Percentiles rank a stretch among this genome's conserved stretches.
Conservation (phyloP, 2,888 invertebrate species). For the Papilio gigon region DNA sequence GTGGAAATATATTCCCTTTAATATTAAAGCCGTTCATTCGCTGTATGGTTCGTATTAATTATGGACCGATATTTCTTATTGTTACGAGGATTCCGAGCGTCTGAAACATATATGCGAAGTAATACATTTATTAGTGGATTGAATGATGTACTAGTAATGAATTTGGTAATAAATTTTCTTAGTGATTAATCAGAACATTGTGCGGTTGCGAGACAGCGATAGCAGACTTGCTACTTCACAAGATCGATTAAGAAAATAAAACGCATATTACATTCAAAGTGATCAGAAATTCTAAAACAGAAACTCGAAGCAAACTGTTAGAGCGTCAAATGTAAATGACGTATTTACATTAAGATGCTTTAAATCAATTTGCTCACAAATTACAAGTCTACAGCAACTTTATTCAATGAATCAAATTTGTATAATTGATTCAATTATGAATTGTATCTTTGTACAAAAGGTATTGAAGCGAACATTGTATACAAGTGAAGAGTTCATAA, state of each 20-base stretch:
- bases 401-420: slow-evolving; percentile 31
- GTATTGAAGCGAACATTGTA: slow-evolving; percentile 22
- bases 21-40: slow-evolving; percentile 21
- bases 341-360: slow-evolving; percentile 19
- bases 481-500: slow-evolving; percentile 7
- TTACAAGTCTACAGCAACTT: slow-evolving; percentile 29
- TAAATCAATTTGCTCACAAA: slow-evolving; percentile 26
- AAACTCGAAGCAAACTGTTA: slow-evolving; percentile 15
- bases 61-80: background rate
- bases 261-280: background rate
- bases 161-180: background rate
- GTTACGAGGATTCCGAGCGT: slow-evolving; percentile 2
- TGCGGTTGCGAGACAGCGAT: no score
- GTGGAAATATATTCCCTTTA: slow-evolving; percentile 28
- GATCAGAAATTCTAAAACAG: background rate
- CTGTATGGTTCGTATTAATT: slow-evolving; percentile 9
- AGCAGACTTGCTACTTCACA: background rate
- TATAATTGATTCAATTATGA: slow-evolving; percentile 31
- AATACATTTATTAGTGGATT: background rate
- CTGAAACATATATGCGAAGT: background rate
- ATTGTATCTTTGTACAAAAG: slow-evolving; percentile 11
- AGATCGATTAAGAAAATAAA: background rate
- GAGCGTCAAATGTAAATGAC: slow-evolving; percentile 26
- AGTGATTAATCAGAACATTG: background rate
- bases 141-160: no score